A percentile compares a stretch with the other conserved stretches of the same genome.
These are phyloP conservation scores for Epizoanthus rinbou DNA, from an alignment of 92 coral and sea anemone genomes.

Conservation along the genomic window DNA sequence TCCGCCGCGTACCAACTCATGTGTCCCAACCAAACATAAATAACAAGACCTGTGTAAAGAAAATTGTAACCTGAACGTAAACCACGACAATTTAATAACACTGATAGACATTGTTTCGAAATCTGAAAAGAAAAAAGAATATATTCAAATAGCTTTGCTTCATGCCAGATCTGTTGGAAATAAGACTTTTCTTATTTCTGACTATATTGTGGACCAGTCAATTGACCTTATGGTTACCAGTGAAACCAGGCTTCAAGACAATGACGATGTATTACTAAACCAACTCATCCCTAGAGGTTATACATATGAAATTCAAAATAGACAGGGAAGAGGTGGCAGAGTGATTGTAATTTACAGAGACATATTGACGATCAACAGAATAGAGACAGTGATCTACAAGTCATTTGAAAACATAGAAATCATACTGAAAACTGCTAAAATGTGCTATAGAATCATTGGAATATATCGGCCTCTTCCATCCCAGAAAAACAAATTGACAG, in stretches of 20 bases:
- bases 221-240: background rate
- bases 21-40: too few relatives aligned
- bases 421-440: background rate
- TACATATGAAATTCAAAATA: slow-evolving; percentile 1
- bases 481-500: background rate
- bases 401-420: slow-evolving; percentile 6
- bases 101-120: too few relatives aligned
- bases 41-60: too few relatives aligned
- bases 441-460: background rate
- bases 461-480: slow-evolving; percentile 1
- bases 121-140: too few relatives aligned
- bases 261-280: background rate
- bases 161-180: too few relatives aligned
- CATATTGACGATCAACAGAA: background rate
- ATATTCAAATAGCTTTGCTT: too few relatives aligned
- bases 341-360: background rate
- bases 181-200: too few relatives aligned
- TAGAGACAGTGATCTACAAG: background rate
- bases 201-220: slow-evolving; percentile 11
- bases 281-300: background rate
- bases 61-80: too few relatives aligned
- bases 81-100: too few relatives aligned
- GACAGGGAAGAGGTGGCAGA: background rate
- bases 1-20: too few relatives aligned
- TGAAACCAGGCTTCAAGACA: background rate